These are phyloP conservation scores for Momotus momota DNA, from an alignment of 2,797 vertebrate genomes.

Conservation along the genomic window DNA sequence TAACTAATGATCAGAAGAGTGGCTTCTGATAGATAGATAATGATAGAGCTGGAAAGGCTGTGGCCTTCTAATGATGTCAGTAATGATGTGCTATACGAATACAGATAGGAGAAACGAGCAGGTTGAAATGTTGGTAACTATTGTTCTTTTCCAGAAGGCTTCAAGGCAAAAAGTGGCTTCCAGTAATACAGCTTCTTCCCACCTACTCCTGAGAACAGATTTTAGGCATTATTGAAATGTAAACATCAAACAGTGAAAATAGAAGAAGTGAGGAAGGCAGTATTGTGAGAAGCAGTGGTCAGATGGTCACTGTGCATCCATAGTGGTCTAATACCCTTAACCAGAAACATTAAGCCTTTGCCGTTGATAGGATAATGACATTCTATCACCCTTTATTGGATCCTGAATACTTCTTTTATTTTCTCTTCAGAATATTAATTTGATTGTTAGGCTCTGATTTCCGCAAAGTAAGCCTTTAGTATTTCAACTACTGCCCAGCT, in stretches of 20 bases:
- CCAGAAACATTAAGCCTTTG: neutral
- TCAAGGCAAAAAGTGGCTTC: neutral
- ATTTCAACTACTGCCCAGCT: neutral
- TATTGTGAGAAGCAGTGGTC: neutral
- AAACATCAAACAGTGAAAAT: neutral
- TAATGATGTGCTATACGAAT: neutral
- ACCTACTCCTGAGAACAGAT: neutral
- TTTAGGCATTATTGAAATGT: neutral
- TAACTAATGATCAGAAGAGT: constrained; percentile 45
- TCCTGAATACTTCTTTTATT: neutral
- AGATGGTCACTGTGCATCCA: neutral
- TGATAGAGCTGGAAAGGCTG: constrained; percentile 20
- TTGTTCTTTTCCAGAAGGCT: constrained; percentile 31
- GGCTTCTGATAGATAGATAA: constrained; percentile 37
- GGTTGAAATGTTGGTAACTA: constrained; percentile 21
- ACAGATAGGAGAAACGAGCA: constrained; percentile 12
- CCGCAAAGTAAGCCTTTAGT: neutral
- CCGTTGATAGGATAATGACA: neutral
- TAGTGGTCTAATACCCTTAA: neutral
- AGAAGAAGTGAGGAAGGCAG: neutral
- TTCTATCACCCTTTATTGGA: neutral
- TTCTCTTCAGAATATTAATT: neutral
- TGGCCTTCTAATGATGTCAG: constrained; percentile 41
- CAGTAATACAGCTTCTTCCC: neutral
- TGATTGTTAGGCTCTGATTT: neutral